Percentiles rank a stretch among this genome's conserved stretches.
Conservation (phyloP, 1,140 invertebrate genomes). For the Probaryconus sp. region DNA sequence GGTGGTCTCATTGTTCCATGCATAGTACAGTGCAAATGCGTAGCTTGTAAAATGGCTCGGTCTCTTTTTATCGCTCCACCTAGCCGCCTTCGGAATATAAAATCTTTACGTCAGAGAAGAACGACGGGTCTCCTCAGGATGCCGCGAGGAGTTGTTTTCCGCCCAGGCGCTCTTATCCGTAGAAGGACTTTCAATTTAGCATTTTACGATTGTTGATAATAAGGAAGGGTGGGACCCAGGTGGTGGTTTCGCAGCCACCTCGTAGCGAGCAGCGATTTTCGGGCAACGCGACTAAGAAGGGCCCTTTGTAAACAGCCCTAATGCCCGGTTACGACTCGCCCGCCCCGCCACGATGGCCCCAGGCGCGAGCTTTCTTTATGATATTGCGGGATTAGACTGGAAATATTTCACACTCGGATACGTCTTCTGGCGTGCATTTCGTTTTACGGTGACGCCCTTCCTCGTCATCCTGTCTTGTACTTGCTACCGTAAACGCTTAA, state of each 20-base stretch:
- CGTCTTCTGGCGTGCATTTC: conserved; percentile 72
- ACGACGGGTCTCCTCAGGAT: conserved; percentile 54
- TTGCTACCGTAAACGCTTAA: conserved; percentile 40
- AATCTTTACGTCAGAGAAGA: conserved; percentile 49
- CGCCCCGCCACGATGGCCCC: conserved; percentile 56
- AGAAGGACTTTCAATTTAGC: conserved; percentile 76
- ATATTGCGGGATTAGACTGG: conserved; percentile 79
- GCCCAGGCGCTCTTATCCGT: conserved; percentile 50
- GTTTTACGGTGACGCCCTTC: conserved; percentile 71
- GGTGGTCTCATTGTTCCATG: conserved; percentile 31
- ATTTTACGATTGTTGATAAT: conserved; percentile 79
- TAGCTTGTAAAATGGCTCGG: conserved; percentile 37
- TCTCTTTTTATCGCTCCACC: conserved; percentile 45
- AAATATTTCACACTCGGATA: conserved; percentile 78
- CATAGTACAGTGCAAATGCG: conserved; percentile 27
- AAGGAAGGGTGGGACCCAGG: conserved; percentile 73
- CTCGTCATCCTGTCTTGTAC: conserved; percentile 17
- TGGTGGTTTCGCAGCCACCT: conserved; percentile 69
- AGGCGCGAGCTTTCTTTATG: conserved; percentile 74
- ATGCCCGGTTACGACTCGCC: conserved; percentile 76
- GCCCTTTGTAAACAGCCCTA: conserved; percentile 77
- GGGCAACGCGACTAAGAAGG: conserved; percentile 66
- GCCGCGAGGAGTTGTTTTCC: conserved; percentile 52
- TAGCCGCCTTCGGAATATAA: conserved; percentile 52
- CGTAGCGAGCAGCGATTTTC: conserved; percentile 63